phyloP scores from a whole-genome alignment of 1,140 invertebrate species.

The Oryzaephilus surinamensis region DNA sequence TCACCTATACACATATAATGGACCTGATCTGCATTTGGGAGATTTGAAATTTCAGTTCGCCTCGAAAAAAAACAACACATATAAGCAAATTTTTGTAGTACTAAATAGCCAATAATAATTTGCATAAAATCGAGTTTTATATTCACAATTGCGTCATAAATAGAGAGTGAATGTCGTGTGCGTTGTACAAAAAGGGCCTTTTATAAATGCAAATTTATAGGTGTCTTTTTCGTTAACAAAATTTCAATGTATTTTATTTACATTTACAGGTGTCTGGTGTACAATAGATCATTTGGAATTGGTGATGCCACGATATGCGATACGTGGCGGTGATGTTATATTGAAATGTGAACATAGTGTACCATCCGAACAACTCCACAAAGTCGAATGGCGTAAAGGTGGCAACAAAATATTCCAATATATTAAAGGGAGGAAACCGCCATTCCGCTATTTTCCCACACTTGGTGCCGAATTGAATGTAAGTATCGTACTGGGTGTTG shows the following conservation, averaged over 20 bases:
- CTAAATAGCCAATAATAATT: slow-evolving; percentile 1
- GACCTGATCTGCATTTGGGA: too few relatives aligned
- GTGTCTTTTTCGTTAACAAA: background rate
- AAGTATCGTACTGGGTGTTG: too few relatives aligned
- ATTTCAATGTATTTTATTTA: slow-evolving; percentile 5
- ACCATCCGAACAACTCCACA: slow-evolving; percentile 48
- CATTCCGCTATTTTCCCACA: slow-evolving; percentile 54
- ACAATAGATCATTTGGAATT: slow-evolving; percentile 33
- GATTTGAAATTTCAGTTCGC: too few relatives aligned
- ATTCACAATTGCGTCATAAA: too few relatives aligned
- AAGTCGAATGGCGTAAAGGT: slow-evolving; percentile 63
- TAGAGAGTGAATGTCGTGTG: too few relatives aligned
- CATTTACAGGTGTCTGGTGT: slow-evolving; percentile 26
- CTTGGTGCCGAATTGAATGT: slow-evolving; percentile 62
- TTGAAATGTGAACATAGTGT: slow-evolving; percentile 54
- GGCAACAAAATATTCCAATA: slow-evolving; percentile 69
- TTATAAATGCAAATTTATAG: background rate
- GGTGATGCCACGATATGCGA: slow-evolving; percentile 33
- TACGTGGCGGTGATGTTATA: slow-evolving; percentile 37
- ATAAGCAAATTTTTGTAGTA: background rate
- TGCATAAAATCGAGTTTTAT: background rate
- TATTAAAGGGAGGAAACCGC: slow-evolving; percentile 60
- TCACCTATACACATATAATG: too few relatives aligned
- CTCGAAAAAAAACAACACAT: slow-evolving; percentile 1
- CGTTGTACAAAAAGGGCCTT: too few relatives aligned